Conservation (phyloP, 2,113 vertebrate genomes). For the Oncorhynchus tshawytscha region DNA sequence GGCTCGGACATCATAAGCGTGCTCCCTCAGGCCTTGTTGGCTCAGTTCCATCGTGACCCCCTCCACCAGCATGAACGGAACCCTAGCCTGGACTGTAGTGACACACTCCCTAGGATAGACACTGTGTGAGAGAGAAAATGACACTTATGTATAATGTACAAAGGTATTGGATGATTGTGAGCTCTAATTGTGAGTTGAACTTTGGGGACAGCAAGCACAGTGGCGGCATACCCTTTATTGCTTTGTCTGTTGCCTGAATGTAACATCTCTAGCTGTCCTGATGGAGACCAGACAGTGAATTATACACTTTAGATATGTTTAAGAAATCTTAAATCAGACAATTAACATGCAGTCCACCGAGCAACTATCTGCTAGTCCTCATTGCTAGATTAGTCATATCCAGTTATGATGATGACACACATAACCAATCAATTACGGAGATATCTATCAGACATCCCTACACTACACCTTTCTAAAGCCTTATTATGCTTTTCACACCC, state of each 20-base stretch:
- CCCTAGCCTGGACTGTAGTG: neutral
- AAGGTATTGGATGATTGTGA: neutral
- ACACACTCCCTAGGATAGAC: neutral
- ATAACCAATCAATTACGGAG: no score
- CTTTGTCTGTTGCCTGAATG: no score
- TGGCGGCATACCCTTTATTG: neutral
- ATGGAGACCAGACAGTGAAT: neutral
- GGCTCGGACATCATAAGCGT: conserved; percentile 53
- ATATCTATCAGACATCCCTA: neutral
- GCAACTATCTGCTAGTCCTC: no score
- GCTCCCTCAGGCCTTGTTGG: conserved; percentile 55
- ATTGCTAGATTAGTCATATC: no score
- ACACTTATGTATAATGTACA: conserved; percentile 10
- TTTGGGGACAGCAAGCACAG: neutral
- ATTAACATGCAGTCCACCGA: no score
- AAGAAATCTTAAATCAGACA: neutral
- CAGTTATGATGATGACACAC: no score
- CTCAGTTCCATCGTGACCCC: conserved; percentile 46
- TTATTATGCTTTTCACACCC: neutral
- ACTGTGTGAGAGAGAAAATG: neutral
- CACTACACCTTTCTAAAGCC: neutral
- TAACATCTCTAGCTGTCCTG: no score
- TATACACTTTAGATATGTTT: neutral
- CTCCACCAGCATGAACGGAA: neutral
- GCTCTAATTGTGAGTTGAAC: neutral